Conservation (phyloP, 1,140 invertebrate species). For the Hycleus cichorii region DNA sequence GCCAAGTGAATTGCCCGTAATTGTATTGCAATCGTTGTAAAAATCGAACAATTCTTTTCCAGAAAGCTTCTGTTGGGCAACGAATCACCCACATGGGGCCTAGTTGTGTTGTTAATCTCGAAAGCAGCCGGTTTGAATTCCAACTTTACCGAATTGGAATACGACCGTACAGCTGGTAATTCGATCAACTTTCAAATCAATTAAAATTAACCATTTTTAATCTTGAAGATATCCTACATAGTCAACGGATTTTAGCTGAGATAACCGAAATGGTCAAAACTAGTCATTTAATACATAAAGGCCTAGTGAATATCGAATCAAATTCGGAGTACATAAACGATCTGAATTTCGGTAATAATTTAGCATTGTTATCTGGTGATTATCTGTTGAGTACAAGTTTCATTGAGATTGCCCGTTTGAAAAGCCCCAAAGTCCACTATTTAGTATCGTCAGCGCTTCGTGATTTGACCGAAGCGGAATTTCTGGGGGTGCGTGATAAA, state of each 20-base stretch:
- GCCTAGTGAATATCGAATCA: constrained; percentile 38
- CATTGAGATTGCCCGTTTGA: constrained; percentile 72
- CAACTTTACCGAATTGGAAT: constrained; percentile 67
- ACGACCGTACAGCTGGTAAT: constrained; percentile 68
- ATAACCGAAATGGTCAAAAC: constrained; percentile 97
- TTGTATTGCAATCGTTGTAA: background rate
- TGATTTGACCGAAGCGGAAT: constrained; percentile 82
- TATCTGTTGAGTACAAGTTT: constrained; percentile 63
- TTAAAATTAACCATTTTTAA: background rate
- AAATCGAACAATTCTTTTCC: background rate
- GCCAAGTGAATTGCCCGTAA: constrained; percentile 53
- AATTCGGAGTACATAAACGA: constrained; percentile 52
- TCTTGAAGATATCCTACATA: constrained; percentile 49
- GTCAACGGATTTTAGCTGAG: constrained; percentile 84
- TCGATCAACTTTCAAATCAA: background rate
- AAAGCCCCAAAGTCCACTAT: constrained; percentile 73
- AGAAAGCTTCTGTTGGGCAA: constrained; percentile 30
- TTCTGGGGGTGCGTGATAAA: constrained; percentile 70
- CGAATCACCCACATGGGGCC: constrained; percentile 60
- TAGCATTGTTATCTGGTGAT: constrained; percentile 77
- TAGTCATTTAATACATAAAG: constrained; percentile 89
- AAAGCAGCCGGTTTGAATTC: constrained; percentile 77
- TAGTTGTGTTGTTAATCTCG: constrained; percentile 83
- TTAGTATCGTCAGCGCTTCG: constrained; percentile 78
- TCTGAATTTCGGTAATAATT: constrained; percentile 91